Base-by-base conservation (phyloP, 2,797 vertebrate species). In the Channa striata region DNA sequence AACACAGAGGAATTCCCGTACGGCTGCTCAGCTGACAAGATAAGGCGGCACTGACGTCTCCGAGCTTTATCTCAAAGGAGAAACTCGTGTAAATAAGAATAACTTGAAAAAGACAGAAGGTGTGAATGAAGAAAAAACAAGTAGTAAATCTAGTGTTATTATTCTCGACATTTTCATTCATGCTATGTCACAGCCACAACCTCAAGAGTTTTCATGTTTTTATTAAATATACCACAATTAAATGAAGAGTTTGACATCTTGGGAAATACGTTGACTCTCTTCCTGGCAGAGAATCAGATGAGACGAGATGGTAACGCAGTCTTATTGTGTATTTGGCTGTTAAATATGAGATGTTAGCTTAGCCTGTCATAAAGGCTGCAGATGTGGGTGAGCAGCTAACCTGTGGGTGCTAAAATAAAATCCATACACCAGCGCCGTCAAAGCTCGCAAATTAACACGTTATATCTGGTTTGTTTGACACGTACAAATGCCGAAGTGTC, bases 1-100 rank as follows among this genome's bases (percentile, higher is more conserved):
- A 68, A 50, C 30, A 59, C 13, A 59, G 47, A 76, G 68, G 67
- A 68, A 80, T 78, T 80, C 77, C 80, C 67, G 61, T 20, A 10
- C 8, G 74, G 49, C 20, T 58, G 59, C 62, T 61, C 54, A 20
- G 70, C 21, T 40, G 74, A 68, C 11, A 10, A 72, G 74, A 80
- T 77, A 61, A 85, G 53, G 77, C 53, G 48, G 40, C 62, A 39
- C 12, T 73, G 72, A 77, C n/a, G 36, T 54, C 59, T 65, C 30
- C 4, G 42, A 79, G 54, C 37, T 74, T 72, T 65, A 57, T 74
- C 79, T 72, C 52, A 72, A 74, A 76, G 43, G 65, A 72, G 57
- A 52, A 65, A 70, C 53, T 50, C 33, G 46, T 9, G 2, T 23
- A 23, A 70, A 83, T 78, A 75, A 74, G 39, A 47, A 30, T 19